Conservation (phyloP, 2,888 invertebrate species). For the Aethes cnicana region DNA sequence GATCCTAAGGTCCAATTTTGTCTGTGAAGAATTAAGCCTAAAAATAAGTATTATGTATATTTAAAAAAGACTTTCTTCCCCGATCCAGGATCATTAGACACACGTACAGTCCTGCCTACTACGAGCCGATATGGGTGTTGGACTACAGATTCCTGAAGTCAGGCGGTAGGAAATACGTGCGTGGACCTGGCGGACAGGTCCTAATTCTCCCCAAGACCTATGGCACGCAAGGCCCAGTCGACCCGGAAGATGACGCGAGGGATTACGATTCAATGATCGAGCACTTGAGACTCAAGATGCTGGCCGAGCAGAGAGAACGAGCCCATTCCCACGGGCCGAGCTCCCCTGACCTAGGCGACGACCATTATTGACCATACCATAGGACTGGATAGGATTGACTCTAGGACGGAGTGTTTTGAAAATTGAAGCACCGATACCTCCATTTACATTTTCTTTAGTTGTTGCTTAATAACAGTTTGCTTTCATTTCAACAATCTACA, state of each 20-base stretch:
- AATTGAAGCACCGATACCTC: neutral
- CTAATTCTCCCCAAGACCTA: slow-evolving; percentile 61
- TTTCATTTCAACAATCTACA: too few species aligned
- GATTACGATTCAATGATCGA: slow-evolving; percentile 66
- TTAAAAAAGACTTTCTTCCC: too few species aligned
- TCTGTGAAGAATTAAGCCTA: too few species aligned
- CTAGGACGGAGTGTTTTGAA: too few species aligned
- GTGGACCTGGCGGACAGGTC: slow-evolving; percentile 65
- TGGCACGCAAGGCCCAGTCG: slow-evolving; percentile 42
- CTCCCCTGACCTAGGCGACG: too few species aligned
- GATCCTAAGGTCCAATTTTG: too few species aligned
- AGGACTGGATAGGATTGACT: too few species aligned
- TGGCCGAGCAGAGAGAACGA: too few species aligned
- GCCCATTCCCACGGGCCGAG: neutral
- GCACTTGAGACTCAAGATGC: slow-evolving; percentile 52
- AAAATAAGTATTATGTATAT: too few species aligned
- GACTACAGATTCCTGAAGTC: slow-evolving; percentile 71
- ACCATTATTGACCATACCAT: too few species aligned
- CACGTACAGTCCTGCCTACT: slow-evolving; percentile 63
- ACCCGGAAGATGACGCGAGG: slow-evolving; percentile 52
- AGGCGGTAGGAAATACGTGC: slow-evolving; percentile 66
- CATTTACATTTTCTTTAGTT: too few species aligned
- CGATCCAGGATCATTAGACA: slow-evolving; percentile 64
- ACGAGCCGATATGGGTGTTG: slow-evolving; percentile 60
- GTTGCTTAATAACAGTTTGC: too few species aligned